Percentiles rank a stretch among this genome's conserved stretches.
phyloP scores from a whole-genome alignment of 2,888 invertebrate species.

The Tolmerus cingulatus region DNA sequence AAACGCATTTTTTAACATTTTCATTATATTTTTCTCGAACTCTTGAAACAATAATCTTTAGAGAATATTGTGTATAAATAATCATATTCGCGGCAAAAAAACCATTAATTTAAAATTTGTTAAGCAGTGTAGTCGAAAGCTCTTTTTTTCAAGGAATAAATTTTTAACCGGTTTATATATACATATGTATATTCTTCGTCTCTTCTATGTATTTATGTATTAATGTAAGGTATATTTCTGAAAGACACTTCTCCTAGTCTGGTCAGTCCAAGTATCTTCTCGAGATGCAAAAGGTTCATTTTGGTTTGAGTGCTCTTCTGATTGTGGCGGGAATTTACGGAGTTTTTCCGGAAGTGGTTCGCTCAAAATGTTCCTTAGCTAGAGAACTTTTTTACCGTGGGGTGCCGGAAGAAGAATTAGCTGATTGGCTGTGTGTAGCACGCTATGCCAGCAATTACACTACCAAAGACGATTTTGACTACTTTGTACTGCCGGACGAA shows the following conservation, averaged over 20 bases:
- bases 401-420: not conserved
- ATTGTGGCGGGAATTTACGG: not conserved
- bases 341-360: not conserved
- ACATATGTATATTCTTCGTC: not conserved
- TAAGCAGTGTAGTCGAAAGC: not conserved
- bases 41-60: not conserved
- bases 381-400: not conserved
- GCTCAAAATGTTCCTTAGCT: not conserved
- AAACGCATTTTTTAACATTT: no score
- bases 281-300: not conserved
- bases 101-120: not conserved
- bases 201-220: not conserved
- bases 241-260: not conserved
- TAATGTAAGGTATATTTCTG: not conserved
- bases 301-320: not conserved
- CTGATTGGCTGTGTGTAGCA: not conserved
- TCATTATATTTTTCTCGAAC: not conserved
- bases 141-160: not conserved
- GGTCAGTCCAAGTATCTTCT: not conserved
- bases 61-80: not conserved
- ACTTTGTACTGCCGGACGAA: not conserved
- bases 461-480: not conserved
- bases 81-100: not conserved
- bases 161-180: not conserved
- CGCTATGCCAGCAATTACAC: not conserved